phyloP scores from a whole-genome alignment of 2,113 vertebrate species.

The Pagrus major region DNA sequence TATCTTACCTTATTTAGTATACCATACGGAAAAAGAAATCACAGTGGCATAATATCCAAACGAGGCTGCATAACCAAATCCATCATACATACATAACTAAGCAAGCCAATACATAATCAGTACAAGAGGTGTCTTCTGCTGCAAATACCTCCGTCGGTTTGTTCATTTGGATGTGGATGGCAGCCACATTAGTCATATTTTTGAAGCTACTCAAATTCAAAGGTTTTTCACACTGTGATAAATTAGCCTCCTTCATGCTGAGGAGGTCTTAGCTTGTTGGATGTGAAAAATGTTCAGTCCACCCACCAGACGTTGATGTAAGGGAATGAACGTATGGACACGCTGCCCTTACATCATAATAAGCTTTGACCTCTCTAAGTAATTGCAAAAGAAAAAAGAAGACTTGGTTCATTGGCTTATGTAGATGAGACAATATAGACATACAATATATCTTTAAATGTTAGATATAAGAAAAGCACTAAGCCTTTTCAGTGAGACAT shows the following conservation, averaged over 20 bases:
- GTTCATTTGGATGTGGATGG: background rate
- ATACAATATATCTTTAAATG: background rate
- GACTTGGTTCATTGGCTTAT: conserved; percentile 1
- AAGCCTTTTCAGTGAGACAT: background rate
- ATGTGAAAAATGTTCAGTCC: background rate
- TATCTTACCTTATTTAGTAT: conserved; percentile 47
- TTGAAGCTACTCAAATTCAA: conserved; percentile 10
- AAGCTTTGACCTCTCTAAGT: background rate
- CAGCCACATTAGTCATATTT: background rate
- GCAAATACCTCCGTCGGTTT: background rate
- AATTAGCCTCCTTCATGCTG: conserved; percentile 4
- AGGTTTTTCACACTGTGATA: conserved; percentile 6
- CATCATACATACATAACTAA: conserved; percentile 17
- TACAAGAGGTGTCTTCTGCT: background rate
- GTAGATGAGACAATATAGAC: background rate
- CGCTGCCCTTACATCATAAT: background rate
- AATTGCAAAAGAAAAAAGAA: background rate
- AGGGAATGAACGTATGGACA: conserved; percentile 4
- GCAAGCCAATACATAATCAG: conserved; percentile 16
- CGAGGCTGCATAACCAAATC: conserved; percentile 16
- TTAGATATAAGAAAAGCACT: too few species aligned
- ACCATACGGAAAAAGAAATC: background rate
- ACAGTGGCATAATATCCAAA: conserved; percentile 33
- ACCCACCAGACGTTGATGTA: conserved; percentile 6
- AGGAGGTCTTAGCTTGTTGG: conserved; percentile 1